Evolutionary conservation across 2,888 invertebrate species (phyloP).

Genomic region (Plemyria rubiginata): DNA sequence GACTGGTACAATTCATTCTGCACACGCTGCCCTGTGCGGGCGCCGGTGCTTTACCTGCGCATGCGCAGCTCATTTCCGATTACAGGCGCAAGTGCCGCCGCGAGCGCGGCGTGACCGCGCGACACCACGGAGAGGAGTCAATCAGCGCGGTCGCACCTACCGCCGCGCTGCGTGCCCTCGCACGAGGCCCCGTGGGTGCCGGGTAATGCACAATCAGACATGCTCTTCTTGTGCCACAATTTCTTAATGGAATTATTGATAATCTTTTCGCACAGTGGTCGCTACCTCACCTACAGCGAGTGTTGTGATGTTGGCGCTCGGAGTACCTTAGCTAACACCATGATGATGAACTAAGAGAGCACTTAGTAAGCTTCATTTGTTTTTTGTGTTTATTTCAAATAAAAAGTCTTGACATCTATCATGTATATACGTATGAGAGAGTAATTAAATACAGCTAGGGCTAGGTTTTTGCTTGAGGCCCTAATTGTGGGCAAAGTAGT

Average conservation of each 20-base stretch:
- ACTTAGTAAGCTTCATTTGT: too few species aligned
- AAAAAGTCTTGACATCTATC: too few species aligned
- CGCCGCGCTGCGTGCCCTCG: slow-evolving; percentile 21
- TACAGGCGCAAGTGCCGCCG: slow-evolving; percentile 33
- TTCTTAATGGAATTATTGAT: slow-evolving; percentile 23
- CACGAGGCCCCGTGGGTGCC: too few species aligned
- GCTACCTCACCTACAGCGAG: neutral
- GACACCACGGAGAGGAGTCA: slow-evolving; percentile 27
- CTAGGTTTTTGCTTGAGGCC: too few species aligned
- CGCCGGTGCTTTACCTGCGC: slow-evolving; percentile 26
- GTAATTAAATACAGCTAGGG: too few species aligned
- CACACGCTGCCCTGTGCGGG: slow-evolving; percentile 5
- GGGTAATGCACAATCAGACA: slow-evolving; percentile 25
- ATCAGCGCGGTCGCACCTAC: slow-evolving; percentile 39
- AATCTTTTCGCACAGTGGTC: neutral
- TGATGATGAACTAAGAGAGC: too few species aligned
- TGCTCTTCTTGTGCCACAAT: slow-evolving; percentile 24
- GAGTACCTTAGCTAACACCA: too few species aligned
- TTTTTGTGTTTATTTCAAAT: too few species aligned
- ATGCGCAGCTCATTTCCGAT: slow-evolving; percentile 42
- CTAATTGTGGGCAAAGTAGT: too few species aligned
- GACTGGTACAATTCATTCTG: slow-evolving; percentile 10
- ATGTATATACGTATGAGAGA: too few species aligned
- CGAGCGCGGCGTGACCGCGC: slow-evolving; percentile 16
- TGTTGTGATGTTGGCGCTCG: neutral